phyloP scores from a whole-genome alignment of 1,140 invertebrate species.

The Bombus waltoni region DNA sequence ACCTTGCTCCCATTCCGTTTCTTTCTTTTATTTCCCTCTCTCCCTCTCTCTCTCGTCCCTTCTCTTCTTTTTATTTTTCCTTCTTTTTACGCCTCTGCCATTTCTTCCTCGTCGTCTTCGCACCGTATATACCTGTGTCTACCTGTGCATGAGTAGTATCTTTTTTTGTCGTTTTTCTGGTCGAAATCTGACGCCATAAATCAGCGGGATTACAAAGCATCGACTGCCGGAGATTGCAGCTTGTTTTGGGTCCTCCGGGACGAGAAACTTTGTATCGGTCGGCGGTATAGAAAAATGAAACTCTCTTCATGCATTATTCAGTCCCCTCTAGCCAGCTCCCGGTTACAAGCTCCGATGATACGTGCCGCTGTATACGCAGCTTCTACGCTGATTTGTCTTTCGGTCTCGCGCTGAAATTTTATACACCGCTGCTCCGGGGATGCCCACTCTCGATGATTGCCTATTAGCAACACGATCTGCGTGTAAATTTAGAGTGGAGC shows the following conservation, averaged over 20 bases:
- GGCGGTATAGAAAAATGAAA: constrained; percentile 65
- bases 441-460: background rate
- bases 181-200: constrained; percentile 67
- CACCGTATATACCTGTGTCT: background rate
- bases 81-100: background rate
- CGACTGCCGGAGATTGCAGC: constrained; percentile 67
- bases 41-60: too few species aligned
- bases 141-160: background rate
- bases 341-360: constrained; percentile 39
- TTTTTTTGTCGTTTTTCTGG: background rate
- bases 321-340: constrained; percentile 40
- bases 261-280: constrained; percentile 57
- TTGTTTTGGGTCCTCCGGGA: constrained; percentile 67
- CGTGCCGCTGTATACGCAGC: constrained; percentile 13
- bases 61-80: background rate
- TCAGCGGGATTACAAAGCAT: constrained; percentile 66
- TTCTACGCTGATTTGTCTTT: constrained; percentile 62
- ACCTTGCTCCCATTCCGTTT: background rate
- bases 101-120: background rate
- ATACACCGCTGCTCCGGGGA: constrained; percentile 5
- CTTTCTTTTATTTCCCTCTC: background rate
- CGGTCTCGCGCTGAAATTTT: constrained; percentile 37
- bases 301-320: constrained; percentile 72
- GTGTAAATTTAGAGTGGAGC: background rate
- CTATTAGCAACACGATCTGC: background rate